Percentiles rank a stretch among this genome's conserved stretches.
Evolutionary conservation across 1,140 invertebrate genomes (phyloP).

Genomic region (Drosophila navojoa): DNA sequence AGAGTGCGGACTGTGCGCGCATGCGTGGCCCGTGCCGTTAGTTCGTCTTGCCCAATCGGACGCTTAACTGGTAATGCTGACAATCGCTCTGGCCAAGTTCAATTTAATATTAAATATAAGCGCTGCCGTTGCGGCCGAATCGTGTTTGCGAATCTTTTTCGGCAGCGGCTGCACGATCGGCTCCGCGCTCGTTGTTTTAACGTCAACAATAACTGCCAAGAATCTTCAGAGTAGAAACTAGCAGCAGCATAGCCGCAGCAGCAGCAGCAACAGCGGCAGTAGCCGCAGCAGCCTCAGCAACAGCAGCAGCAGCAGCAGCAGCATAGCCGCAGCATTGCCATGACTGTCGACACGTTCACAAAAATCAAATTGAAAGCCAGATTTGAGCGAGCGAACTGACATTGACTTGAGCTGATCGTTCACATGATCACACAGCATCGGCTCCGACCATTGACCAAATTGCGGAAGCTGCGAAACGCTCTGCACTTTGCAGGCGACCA

Average conservation of each 20-base stretch:
- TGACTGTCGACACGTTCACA: constrained; percentile 72
- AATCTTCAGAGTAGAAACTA: constrained; percentile 56
- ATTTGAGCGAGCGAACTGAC: constrained; percentile 42
- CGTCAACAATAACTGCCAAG: constrained; percentile 42
- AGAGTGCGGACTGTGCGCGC: constrained; percentile 34
- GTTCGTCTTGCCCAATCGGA: constrained; percentile 71
- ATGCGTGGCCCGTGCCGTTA: constrained; percentile 44
- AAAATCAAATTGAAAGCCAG: constrained; percentile 48
- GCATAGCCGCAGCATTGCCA: constrained; percentile 18
- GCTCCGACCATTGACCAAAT: constrained; percentile 44
- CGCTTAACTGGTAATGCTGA: constrained; percentile 76
- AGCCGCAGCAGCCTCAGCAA: constrained; percentile 5
- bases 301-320: constrained; percentile 4
- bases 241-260: constrained; percentile 13
- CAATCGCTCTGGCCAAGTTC: constrained; percentile 71
- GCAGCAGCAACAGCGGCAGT: neutral
- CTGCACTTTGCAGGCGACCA: constrained; percentile 23
- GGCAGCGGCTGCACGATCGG: constrained; percentile 23
- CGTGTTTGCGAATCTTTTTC: constrained; percentile 55
- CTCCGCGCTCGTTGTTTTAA: constrained; percentile 11
- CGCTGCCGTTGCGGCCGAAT: constrained; percentile 41
- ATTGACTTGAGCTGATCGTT: constrained; percentile 65
- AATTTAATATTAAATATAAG: constrained; percentile 80
- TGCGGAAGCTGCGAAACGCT: constrained; percentile 45
- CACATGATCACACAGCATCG: constrained; percentile 27